These are phyloP conservation scores for Drosophila melanogaster DNA, from an alignment of 1,140 invertebrate genomes.

Conservation along the genomic window DNA sequence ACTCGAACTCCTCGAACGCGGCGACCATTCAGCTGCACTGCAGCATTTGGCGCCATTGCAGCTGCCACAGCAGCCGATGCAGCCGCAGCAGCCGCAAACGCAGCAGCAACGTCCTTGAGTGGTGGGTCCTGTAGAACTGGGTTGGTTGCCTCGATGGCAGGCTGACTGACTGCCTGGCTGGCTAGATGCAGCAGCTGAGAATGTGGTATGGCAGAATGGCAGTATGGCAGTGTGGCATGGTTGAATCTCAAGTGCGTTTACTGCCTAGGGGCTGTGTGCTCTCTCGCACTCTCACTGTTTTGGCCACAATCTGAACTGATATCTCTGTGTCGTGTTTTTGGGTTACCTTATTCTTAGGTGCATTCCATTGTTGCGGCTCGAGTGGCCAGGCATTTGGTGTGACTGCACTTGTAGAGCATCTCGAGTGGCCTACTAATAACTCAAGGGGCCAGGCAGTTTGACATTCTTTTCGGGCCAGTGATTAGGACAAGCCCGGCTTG, in stretches of 20 bases:
- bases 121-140: conserved; percentile 40
- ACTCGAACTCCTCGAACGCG: conserved; percentile 5
- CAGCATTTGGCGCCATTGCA: conserved; percentile 64
- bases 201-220: neutral
- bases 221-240: conserved; percentile 33
- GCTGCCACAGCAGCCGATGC: conserved; percentile 34
- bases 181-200: conserved; percentile 3
- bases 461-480: conserved; percentile 37
- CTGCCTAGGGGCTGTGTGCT: conserved; percentile 35
- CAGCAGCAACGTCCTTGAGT: conserved; percentile 71
- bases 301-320: conserved; percentile 27
- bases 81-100: conserved; percentile 17
- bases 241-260: conserved; percentile 57
- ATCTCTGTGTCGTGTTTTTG: conserved; percentile 47
- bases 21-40: conserved; percentile 59
- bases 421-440: conserved; percentile 73
- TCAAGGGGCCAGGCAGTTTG: conserved; percentile 46
- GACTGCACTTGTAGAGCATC: conserved; percentile 73
- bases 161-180: neutral
- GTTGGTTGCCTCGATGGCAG: conserved; percentile 17
- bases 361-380: conserved; percentile 44
- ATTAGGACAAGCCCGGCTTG: conserved; percentile 32
- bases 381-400: conserved; percentile 47
- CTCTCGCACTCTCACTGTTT: conserved; percentile 7
- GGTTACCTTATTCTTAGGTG: conserved; percentile 64